These are phyloP conservation scores for Ivindomyrus marchei DNA, from an alignment of 2,113 vertebrate species.

Conservation along the genomic window DNA sequence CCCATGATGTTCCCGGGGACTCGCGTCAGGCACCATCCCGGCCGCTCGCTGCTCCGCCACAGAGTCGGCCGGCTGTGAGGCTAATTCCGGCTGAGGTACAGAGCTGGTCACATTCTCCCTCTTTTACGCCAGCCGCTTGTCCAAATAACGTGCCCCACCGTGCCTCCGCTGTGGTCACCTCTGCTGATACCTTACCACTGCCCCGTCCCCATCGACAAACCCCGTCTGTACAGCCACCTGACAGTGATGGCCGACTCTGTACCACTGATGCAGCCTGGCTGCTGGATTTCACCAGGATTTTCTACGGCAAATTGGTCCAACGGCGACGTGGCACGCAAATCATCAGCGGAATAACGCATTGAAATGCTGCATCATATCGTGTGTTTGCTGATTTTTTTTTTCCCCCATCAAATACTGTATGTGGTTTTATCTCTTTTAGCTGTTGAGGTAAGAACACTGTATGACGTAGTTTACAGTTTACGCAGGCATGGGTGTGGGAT, in stretches of 20 bases:
- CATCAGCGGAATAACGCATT: background rate
- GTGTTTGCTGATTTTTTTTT: background rate
- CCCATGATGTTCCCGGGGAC: background rate
- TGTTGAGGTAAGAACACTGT: background rate
- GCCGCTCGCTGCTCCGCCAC: background rate
- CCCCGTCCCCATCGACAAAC: background rate
- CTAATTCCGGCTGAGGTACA: background rate
- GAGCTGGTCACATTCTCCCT: background rate
- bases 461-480: background rate
- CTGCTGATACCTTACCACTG: background rate
- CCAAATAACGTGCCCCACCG: background rate
- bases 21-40: background rate
- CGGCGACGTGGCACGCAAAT: background rate
- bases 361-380: background rate
- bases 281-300: background rate
- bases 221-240: background rate
- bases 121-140: background rate
- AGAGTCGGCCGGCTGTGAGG: background rate
- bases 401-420: background rate
- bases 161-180: background rate
- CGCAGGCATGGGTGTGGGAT: background rate
- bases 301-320: background rate
- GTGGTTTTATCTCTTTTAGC: background rate
- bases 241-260: background rate
- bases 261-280: background rate